A percentile compares a stretch with the other conserved stretches of the same genome.
Evolutionary conservation across 2,888 invertebrate species (phyloP).

Genomic region (Oegoconia quadripuncta): DNA sequence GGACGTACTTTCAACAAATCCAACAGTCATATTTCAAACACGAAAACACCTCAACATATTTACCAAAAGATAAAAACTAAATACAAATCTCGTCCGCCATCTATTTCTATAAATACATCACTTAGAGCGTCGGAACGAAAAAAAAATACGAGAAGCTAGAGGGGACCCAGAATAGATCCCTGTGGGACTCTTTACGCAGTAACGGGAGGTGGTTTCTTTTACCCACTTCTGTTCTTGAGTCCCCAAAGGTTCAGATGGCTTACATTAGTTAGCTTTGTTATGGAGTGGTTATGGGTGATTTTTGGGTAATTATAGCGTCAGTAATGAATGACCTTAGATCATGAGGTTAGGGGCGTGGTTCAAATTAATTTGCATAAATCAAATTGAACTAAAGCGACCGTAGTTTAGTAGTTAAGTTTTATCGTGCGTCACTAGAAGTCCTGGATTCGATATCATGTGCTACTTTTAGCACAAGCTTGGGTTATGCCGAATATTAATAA

Average conservation of each 20-base stretch:
- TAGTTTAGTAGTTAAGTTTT: no score
- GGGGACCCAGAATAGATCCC: slow-evolving; percentile 75
- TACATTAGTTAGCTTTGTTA: slow-evolving; percentile 13
- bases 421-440: no score
- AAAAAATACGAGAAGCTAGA: slow-evolving; percentile 52
- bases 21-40: background rate
- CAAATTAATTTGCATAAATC: slow-evolving; percentile 3
- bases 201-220: slow-evolving; percentile 52
- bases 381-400: background rate
- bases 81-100: slow-evolving; percentile 51
- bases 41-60: slow-evolving; percentile 2
- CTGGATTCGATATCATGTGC: no score
- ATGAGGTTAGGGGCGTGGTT: slow-evolving; percentile 2
- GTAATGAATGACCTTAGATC: slow-evolving; percentile 3
- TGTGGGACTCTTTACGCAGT: slow-evolving; percentile 64
- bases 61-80: slow-evolving; percentile 38
- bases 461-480: no score
- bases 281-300: slow-evolving; percentile 15
- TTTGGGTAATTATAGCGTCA: slow-evolving; percentile 4
- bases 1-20: background rate
- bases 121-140: slow-evolving; percentile 45
- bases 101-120: slow-evolving; percentile 73
- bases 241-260: slow-evolving; percentile 5
- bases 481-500: no score
- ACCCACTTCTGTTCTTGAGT: slow-evolving; percentile 38